phyloP scores from a whole-genome alignment of 2,797 vertebrate species.

The Gadopsis marmoratus region DNA sequence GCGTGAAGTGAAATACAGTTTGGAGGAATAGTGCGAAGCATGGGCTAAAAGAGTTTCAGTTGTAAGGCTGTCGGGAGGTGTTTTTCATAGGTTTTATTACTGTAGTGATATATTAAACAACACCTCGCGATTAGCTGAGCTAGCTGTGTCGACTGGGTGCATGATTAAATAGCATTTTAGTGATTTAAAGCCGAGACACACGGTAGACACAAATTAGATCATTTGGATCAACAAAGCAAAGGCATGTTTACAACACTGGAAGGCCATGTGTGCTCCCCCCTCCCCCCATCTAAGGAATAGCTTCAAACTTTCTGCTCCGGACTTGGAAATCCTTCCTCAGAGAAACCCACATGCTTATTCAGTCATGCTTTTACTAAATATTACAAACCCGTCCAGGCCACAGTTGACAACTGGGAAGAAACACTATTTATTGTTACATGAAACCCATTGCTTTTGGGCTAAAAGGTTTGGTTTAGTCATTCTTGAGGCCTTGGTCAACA shows the following conservation, averaged over 20 bases:
- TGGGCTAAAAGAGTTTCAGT: conserved; percentile 59
- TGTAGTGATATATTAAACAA: conserved; percentile 58
- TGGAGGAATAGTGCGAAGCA: conserved; percentile 33
- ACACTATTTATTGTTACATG: conserved; percentile 88
- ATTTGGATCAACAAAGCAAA: conserved; percentile 65
- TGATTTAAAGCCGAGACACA: conserved; percentile 61
- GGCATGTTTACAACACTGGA: conserved; percentile 61
- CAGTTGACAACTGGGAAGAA: conserved; percentile 82
- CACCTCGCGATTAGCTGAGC: conserved; percentile 58
- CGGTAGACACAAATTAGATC: conserved; percentile 55
- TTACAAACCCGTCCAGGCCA: conserved; percentile 80
- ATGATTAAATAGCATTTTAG: conserved; percentile 45
- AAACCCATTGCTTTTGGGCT: conserved; percentile 84
- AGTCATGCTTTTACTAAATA: conserved; percentile 84
- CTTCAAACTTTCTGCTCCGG: conserved; percentile 29
- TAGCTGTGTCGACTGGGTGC: conserved; percentile 29
- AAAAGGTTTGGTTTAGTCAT: conserved; percentile 81
- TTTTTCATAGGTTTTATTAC: conserved; percentile 69
- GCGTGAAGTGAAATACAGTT: conserved; percentile 64
- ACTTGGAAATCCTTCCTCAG: conserved; percentile 57
- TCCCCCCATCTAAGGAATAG: conserved; percentile 36
- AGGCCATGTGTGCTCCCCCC: conserved; percentile 39
- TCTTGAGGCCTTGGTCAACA: conserved; percentile 84
- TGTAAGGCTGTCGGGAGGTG: conserved; percentile 66
- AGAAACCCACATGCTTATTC: conserved; percentile 77